Conservation (phyloP, 2,888 invertebrate species). For the Eupithecia insigniata region DNA sequence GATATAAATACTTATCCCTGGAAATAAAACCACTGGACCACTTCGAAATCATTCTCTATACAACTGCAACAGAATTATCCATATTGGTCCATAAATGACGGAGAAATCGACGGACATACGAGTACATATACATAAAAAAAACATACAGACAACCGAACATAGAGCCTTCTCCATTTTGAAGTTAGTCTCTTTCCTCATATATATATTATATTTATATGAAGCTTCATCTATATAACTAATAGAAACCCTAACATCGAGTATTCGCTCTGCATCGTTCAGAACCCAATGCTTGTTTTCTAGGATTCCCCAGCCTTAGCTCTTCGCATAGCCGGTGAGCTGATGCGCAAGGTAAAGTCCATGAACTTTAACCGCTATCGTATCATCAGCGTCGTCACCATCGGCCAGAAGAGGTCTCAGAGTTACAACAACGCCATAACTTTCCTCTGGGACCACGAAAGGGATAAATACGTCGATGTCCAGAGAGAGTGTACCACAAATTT, state of each 20-base stretch:
- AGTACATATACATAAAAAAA: no score
- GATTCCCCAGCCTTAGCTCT: conserved; percentile 59
- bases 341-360: conserved; percentile 63
- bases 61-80: no score
- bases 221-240: no score
- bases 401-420: conserved; percentile 70
- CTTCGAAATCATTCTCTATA: no score
- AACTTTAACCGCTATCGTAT: conserved; percentile 69
- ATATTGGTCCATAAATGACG: no score
- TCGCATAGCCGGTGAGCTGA: conserved; percentile 62
- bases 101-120: no score
- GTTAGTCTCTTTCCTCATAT: no score
- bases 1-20: no score
- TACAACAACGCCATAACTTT: conserved; percentile 73
- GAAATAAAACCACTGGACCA: no score
- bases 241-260: not conserved
- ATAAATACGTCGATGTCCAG: conserved; percentile 58
- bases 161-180: no score
- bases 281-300: conserved; percentile 39
- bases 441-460: conserved; percentile 70
- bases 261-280: not conserved
- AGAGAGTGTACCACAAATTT: conserved; percentile 61
- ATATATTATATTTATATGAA: no score
- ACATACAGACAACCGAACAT: no score
- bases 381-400: conserved; percentile 65